A percentile compares a stretch with the other conserved stretches of the same genome.
These are phyloP conservation scores for Chauna torquata DNA, from an alignment of 2,113 vertebrate genomes.

Conservation along the genomic window DNA sequence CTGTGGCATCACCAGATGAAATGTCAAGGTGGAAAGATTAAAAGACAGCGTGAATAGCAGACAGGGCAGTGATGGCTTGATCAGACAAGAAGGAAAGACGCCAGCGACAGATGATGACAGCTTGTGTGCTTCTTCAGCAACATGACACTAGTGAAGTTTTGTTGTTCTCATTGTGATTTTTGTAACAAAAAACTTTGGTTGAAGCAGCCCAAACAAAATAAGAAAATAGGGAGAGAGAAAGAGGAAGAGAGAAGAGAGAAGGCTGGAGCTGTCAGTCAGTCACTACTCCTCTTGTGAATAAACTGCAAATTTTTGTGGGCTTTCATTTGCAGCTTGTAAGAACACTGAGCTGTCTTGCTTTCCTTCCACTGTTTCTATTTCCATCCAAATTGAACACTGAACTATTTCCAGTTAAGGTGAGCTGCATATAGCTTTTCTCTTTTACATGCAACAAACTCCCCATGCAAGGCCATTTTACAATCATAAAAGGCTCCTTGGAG, in stretches of 20 bases:
- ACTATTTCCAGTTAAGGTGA: not conserved
- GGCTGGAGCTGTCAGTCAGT: not conserved
- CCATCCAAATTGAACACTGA: not conserved
- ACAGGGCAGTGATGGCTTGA: not conserved
- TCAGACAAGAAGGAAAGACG: not conserved
- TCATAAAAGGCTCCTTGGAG: not conserved
- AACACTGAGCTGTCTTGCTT: not conserved
- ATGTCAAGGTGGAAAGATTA: not conserved
- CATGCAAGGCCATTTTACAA: not conserved
- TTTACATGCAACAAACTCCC: not conserved
- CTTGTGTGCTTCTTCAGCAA: not conserved
- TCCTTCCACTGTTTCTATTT: not conserved
- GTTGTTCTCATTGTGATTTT: not conserved
- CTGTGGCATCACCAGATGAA: not conserved
- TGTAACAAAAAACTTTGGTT: not conserved
- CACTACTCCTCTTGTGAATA: not conserved
- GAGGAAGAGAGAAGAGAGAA: not conserved
- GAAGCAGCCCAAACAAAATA: not conserved
- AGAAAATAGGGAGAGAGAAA: not conserved
- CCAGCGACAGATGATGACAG: not conserved
- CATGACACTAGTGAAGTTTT: fast-evolving
- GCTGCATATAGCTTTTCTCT: not conserved
- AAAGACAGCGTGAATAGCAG: not conserved
- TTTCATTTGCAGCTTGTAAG: not conserved
- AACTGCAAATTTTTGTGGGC: not conserved